phyloP scores from a whole-genome alignment of 2,797 vertebrate genomes.

The Malurus splendens region DNA sequence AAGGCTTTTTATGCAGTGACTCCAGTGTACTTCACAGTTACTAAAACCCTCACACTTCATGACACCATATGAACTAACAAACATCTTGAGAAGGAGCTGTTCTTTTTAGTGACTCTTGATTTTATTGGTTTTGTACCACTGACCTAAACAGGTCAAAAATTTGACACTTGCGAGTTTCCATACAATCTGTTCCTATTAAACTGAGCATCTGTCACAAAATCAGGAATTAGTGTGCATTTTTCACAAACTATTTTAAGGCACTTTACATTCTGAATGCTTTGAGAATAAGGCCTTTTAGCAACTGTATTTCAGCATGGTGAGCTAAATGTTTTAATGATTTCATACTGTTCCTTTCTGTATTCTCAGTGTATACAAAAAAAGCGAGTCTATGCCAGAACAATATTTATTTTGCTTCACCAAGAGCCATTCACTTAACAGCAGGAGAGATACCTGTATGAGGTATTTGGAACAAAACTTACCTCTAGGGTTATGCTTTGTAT shows the following conservation, averaged over 20 bases:
- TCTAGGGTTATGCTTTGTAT: conserved; percentile 30
- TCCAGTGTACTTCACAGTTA: background rate
- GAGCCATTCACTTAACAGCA: conserved; percentile 14
- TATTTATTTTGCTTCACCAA: conserved; percentile 45
- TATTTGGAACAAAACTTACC: conserved; percentile 44
- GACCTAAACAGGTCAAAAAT: background rate
- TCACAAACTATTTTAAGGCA: background rate
- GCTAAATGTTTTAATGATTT: conserved; percentile 42
- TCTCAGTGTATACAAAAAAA: conserved; percentile 14
- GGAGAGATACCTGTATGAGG: conserved; percentile 13
- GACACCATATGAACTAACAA: background rate
- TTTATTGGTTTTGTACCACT: background rate
- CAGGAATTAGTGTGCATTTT: background rate
- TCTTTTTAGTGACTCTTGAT: background rate
- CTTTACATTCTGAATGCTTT: background rate
- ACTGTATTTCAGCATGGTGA: background rate
- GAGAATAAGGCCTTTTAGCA: background rate
- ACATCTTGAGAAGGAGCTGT: background rate
- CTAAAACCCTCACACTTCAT: background rate
- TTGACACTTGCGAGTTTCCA: background rate
- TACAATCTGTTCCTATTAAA: background rate
- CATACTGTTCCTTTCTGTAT: conserved; percentile 3
- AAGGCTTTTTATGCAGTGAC: background rate
- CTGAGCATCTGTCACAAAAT: background rate
- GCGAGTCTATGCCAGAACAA: background rate